These are phyloP conservation scores for Eledone cirrhosa DNA, from an alignment of 2,888 invertebrate genomes.

Conservation along the genomic window DNA sequence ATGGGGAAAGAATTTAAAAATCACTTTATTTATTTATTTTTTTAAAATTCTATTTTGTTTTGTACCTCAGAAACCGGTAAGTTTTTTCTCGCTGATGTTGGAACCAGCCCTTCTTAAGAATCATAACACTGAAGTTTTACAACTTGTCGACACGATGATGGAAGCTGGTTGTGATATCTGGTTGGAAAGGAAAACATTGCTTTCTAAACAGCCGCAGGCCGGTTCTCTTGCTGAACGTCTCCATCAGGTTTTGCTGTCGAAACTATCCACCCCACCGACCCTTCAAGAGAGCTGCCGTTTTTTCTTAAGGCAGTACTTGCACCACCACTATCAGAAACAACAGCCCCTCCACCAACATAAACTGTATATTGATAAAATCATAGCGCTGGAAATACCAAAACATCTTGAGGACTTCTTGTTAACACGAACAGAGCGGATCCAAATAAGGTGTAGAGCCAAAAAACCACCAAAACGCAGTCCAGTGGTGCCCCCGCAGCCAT, in stretches of 20 bases:
- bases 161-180: neutral
- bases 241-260: neutral
- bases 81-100: neutral
- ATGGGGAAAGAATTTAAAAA: too few species aligned
- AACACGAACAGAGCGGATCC: neutral
- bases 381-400: neutral
- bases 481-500: too few species aligned
- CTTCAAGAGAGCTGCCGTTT: conserved; percentile 2
- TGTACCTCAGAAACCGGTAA: neutral
- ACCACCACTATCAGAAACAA: neutral
- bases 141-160: neutral
- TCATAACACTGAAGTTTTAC: neutral
- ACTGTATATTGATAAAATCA: neutral
- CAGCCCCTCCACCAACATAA: too few species aligned
- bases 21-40: too few species aligned
- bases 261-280: neutral
- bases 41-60: neutral
- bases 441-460: neutral
- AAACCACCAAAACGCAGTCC: neutral
- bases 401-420: conserved; percentile 3
- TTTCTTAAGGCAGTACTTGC: neutral
- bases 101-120: neutral
- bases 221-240: neutral
- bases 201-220: neutral
- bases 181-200: neutral